phyloP scores from a whole-genome alignment of 2,888 invertebrate species.

The Horisme vitalbata region DNA sequence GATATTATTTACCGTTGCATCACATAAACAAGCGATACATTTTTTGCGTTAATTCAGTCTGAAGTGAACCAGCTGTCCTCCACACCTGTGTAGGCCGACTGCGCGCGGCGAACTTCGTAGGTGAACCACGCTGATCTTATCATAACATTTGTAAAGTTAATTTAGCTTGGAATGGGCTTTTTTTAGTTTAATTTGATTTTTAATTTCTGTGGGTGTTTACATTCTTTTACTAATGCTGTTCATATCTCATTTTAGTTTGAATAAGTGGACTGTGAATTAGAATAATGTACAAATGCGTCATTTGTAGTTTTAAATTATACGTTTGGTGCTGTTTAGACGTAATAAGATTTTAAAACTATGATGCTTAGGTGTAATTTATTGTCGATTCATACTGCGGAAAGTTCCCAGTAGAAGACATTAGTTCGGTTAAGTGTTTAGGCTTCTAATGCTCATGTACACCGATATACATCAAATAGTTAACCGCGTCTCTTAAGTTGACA shows the following conservation, averaged over 20 bases:
- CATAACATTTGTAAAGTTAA: constrained; percentile 53
- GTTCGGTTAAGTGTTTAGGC: background rate
- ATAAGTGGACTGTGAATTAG: constrained; percentile 24
- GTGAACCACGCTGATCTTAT: constrained; percentile 54
- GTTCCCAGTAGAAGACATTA: background rate
- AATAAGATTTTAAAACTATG: constrained; percentile 15
- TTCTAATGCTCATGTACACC: too few relatives aligned
- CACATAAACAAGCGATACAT: too few relatives aligned
- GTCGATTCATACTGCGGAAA: background rate
- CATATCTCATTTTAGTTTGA: constrained; percentile 29
- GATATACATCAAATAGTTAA: too few relatives aligned
- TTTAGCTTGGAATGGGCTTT: constrained; percentile 43
- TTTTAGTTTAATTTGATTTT: constrained; percentile 43
- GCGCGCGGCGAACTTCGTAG: constrained; percentile 39
- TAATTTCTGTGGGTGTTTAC: constrained; percentile 43
- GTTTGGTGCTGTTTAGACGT: constrained; percentile 12
- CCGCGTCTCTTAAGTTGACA: too few relatives aligned
- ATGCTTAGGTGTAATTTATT: constrained; percentile 5
- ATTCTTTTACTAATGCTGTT: constrained; percentile 29
- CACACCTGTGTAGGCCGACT: background rate
- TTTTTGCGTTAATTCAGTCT: background rate
- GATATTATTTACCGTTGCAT: too few relatives aligned
- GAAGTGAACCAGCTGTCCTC: constrained; percentile 12
- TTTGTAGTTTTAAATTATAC: constrained; percentile 19
- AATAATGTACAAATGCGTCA: constrained; percentile 23